Evolutionary conservation across 2,113 vertebrate species (phyloP).

Genomic region (Ctenodactylus gundi): DNA sequence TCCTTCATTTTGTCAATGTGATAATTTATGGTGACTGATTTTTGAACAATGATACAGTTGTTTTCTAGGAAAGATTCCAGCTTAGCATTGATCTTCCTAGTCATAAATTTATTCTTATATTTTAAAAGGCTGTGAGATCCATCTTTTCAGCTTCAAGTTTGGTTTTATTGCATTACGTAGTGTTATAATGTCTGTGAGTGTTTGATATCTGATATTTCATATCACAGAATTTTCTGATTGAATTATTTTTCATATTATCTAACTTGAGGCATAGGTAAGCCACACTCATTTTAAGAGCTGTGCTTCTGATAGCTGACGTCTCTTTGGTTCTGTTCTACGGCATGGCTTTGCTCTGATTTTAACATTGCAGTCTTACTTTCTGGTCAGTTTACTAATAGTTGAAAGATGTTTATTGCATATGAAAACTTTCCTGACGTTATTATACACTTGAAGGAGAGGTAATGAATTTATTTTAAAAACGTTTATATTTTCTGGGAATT

Average conservation of each 20-base stretch:
- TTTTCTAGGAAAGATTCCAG: not conserved
- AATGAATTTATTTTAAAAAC: not conserved
- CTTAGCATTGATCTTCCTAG: not conserved
- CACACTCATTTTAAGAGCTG: not conserved
- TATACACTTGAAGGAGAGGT: not conserved
- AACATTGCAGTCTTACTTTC: not conserved
- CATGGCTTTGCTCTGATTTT: not conserved
- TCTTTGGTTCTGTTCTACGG: fast-evolving
- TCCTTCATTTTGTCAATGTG: not conserved
- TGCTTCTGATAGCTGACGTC: not conserved
- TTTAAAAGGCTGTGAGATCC: not conserved
- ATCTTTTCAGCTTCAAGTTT: not conserved
- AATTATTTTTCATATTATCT: not conserved
- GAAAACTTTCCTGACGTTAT: not conserved
- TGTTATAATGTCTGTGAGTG: not conserved
- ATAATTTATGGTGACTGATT: not conserved
- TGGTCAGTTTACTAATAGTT: not conserved
- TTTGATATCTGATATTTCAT: not conserved
- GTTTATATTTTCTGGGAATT: not conserved
- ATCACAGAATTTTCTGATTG: not conserved
- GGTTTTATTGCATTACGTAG: not conserved
- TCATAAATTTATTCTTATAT: not conserved
- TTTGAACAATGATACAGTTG: not conserved
- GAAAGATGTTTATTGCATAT: not conserved
- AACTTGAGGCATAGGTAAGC: not conserved